phyloP scores from a whole-genome alignment of 2,888 invertebrate species.

The Conomelus anceps region DNA sequence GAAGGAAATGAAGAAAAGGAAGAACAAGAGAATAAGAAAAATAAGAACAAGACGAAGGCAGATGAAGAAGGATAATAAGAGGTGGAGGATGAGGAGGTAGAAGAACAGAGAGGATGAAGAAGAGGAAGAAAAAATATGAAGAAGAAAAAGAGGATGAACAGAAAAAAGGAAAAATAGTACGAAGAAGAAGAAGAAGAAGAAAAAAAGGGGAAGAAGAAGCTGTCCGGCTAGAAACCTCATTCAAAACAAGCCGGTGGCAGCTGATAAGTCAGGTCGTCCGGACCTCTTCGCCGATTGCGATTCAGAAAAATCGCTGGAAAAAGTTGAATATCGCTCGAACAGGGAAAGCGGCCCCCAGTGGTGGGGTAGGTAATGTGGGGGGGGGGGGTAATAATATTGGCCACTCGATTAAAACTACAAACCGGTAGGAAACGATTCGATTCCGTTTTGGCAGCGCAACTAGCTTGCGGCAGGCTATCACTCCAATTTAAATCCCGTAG shows the following conservation, averaged over 20 bases:
- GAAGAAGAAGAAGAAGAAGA: too few relatives aligned
- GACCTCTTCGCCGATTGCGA: background rate
- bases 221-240: background rate
- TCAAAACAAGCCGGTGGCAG: background rate
- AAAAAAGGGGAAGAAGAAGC: background rate
- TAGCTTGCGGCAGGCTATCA: background rate
- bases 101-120: too few relatives aligned
- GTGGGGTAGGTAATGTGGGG: background rate
- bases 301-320: background rate
- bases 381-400: background rate
- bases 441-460: background rate
- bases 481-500: background rate
- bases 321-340: background rate
- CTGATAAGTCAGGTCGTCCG: background rate
- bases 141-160: too few relatives aligned
- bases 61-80: too few relatives aligned
- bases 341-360: background rate
- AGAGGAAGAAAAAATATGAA: too few relatives aligned
- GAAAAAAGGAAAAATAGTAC: too few relatives aligned
- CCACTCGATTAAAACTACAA: background rate
- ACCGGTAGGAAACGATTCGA: background rate
- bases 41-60: too few relatives aligned
- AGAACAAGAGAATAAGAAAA: too few relatives aligned
- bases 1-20: too few relatives aligned
- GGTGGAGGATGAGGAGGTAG: too few relatives aligned